A percentile compares a stretch with the other conserved stretches of the same genome.
These are phyloP conservation scores for Malacoraja senta DNA, from an alignment of 2,797 vertebrate genomes.

Conservation along the genomic window DNA sequence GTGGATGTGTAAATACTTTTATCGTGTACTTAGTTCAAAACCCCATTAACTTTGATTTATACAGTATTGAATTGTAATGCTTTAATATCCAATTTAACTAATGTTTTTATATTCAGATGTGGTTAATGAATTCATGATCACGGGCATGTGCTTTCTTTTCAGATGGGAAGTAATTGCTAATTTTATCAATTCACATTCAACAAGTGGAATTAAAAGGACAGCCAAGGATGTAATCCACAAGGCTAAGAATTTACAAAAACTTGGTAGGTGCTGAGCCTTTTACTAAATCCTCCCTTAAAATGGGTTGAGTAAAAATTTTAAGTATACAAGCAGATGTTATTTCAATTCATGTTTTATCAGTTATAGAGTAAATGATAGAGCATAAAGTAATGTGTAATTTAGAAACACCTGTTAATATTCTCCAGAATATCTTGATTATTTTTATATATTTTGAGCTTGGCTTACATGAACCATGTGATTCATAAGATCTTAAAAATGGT, in stretches of 20 bases:
- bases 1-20: not conserved
- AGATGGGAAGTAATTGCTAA: slow-evolving; percentile 99
- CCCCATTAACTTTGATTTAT: too few relatives aligned
- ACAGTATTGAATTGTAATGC: too few relatives aligned
- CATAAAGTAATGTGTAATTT: too few relatives aligned
- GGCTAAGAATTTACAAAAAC: slow-evolving; percentile 91
- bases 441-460: not conserved
- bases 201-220: slow-evolving; percentile 77
- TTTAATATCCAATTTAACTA: not conserved
- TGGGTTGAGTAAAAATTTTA: too few relatives aligned
- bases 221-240: slow-evolving; percentile 97
- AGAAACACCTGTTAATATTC: too few relatives aligned
- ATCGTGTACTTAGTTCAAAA: too few relatives aligned
- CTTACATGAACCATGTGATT: not conserved
- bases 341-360: too few relatives aligned
- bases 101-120: not conserved
- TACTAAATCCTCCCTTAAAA: not conserved
- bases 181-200: slow-evolving; percentile 95
- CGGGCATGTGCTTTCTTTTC: slow-evolving; percentile 36
- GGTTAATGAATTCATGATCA: not conserved
- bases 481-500: not conserved
- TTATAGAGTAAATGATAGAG: too few relatives aligned
- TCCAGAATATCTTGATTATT: too few relatives aligned
- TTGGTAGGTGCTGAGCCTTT: slow-evolving; percentile 60
- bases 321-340: too few relatives aligned